These are phyloP conservation scores for Tauraco erythrolophus DNA, from an alignment of 2,113 vertebrate species.

Conservation along the genomic window DNA sequence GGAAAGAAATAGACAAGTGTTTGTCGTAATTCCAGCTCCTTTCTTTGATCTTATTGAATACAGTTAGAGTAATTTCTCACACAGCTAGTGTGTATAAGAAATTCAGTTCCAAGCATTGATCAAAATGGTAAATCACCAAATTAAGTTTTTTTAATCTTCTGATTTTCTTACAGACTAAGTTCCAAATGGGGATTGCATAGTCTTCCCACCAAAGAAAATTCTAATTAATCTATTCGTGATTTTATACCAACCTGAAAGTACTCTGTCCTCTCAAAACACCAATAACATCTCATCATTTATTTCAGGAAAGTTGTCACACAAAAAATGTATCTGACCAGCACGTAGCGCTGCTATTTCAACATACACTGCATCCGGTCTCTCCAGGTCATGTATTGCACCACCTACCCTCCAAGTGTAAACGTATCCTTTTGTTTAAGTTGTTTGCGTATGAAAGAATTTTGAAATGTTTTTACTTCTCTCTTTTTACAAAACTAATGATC, in stretches of 20 bases:
- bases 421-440: fast-evolving
- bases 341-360: background rate
- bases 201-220: background rate
- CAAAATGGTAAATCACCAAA: background rate
- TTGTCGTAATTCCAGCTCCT: background rate
- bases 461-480: background rate
- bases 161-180: background rate
- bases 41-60: background rate
- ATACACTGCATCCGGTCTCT: background rate
- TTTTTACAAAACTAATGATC: background rate
- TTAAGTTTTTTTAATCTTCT: background rate
- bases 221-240: background rate
- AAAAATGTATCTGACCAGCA: background rate
- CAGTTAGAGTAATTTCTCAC: background rate
- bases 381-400: background rate
- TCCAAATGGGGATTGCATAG: background rate
- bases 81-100: background rate
- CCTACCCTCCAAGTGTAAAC: background rate
- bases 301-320: background rate
- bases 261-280: background rate
- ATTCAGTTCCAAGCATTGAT: background rate
- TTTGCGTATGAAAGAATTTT: background rate
- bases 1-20: background rate
- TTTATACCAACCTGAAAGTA: background rate
- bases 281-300: background rate